Percentiles rank a stretch among this genome's conserved stretches.
Conservation (phyloP, 2,888 invertebrate species). For the Gryllus longicercus region DNA sequence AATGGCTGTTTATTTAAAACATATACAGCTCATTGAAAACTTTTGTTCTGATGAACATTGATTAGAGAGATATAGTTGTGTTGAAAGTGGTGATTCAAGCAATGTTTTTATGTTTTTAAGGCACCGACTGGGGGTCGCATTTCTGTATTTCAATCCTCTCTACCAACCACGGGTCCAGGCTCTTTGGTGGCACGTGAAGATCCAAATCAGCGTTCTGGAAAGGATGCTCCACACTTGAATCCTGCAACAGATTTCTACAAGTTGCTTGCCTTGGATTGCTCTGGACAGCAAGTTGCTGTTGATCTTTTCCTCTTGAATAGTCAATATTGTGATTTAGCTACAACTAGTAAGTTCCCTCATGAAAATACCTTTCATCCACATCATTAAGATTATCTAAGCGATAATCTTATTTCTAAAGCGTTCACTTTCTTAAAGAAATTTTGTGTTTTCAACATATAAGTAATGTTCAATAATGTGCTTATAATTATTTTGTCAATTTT, state of each 20-base stretch:
- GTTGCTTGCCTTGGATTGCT: slow-evolving; percentile 91
- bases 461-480: background rate
- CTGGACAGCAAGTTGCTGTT: slow-evolving; percentile 91
- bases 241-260: slow-evolving; percentile 98
- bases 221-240: slow-evolving; percentile 82
- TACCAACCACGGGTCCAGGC: slow-evolving; percentile 87
- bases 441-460: background rate
- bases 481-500: no score
- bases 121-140: slow-evolving; percentile 89
- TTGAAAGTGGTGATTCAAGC: background rate
- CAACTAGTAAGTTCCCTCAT: slow-evolving; percentile 66
- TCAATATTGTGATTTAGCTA: slow-evolving; percentile 91
- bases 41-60: no score
- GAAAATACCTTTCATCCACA: no score
- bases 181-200: slow-evolving; percentile 82
- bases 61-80: no score
- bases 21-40: no score
- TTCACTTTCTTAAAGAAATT: background rate
- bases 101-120: slow-evolving; percentile 48
- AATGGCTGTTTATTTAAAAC: no score
- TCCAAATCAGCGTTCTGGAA: slow-evolving; percentile 73
- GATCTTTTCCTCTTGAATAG: slow-evolving; percentile 92
- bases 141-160: slow-evolving; percentile 87
- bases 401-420: background rate
- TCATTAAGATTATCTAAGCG: background rate